Evolutionary conservation across 2,113 vertebrate genomes (phyloP), one percentile per base, ranked within the genome.

Genomic region (Philantomba maxwellii): DNA sequence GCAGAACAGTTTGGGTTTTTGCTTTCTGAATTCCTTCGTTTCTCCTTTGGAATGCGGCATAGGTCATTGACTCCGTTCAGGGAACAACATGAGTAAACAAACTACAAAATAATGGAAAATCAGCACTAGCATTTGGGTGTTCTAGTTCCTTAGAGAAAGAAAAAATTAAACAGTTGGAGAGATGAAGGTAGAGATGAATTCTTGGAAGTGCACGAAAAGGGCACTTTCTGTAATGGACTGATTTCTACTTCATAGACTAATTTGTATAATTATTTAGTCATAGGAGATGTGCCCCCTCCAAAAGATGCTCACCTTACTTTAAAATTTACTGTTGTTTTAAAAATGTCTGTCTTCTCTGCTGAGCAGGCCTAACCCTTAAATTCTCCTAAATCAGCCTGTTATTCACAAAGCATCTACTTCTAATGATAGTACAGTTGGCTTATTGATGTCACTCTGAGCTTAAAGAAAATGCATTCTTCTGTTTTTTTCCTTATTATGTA

Each of bases 11-110:
- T 87, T 73, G 94, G 28, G 93, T 89, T 97, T 83, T 97, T 93
- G 4, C 87, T 88, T n/a, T 95, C 86, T 95, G 89, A 97, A 96
- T 91, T 98, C 96, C 86, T 98, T 96, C 89, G n/a, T 94, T 88
- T 97, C 97, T 96, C 4, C 87, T 96, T 45, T 96, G 94, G 96
- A 93, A 87, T 97, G 47, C 78, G 78, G 84, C 91, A 66, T 62
- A 82, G 91, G 90, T n/a, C 66, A 57, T 55, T 96, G 88, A 57
- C 92, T 90, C 30, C 82, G 7, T 83, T 91, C 89, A 75, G 86
- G 97, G 93, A 93, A 55, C 60, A 92, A 51, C 92, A 89, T 75
- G 86, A 93, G 39, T 93, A 95, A 98, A 96, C 3, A 0, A 33
- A 33, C 43, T 53, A 82, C 83, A 90, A 98, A 97, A 97, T 78